Percentiles rank a stretch among this genome's conserved stretches.
phyloP scores from a whole-genome alignment of 1,140 invertebrate species.

The Callitettix versicolor region DNA sequence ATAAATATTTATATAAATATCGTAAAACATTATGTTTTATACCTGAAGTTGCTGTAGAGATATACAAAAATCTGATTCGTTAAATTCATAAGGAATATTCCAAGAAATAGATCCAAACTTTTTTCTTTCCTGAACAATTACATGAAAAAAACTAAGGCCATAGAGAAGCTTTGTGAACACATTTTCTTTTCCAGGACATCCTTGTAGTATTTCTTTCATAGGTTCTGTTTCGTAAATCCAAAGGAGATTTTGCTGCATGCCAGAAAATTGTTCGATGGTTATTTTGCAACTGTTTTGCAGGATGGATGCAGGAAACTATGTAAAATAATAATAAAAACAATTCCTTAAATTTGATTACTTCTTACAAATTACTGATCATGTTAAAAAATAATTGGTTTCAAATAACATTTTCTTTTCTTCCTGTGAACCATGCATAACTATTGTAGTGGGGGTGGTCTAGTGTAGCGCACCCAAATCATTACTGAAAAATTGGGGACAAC shows the following conservation, averaged over 20 bases:
- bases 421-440: too few relatives aligned
- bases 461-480: too few relatives aligned
- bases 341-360: too few relatives aligned
- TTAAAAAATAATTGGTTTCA: too few relatives aligned
- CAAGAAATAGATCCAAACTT: constrained; percentile 87
- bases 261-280: constrained; percentile 86
- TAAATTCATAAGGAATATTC: constrained; percentile 93
- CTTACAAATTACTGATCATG: too few relatives aligned
- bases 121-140: constrained; percentile 69
- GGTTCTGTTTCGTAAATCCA: constrained; percentile 73
- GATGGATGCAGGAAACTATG: constrained; percentile 74
- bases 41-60: constrained; percentile 76
- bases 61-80: constrained; percentile 88
- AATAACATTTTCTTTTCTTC: too few relatives aligned
- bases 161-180: constrained; percentile 74
- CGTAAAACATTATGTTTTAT: constrained; percentile 31
- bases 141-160: constrained; percentile 88
- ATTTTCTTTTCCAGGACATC: constrained; percentile 54
- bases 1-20: too few relatives aligned
- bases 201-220: constrained; percentile 57
- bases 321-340: neutral
- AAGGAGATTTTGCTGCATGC: constrained; percentile 75
- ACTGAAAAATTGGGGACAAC: too few relatives aligned
- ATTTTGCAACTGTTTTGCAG: constrained; percentile 90
- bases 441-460: too few relatives aligned